Conservation (phyloP, 1,140 invertebrate genomes). For the Drosophila quadrilineata region DNA sequence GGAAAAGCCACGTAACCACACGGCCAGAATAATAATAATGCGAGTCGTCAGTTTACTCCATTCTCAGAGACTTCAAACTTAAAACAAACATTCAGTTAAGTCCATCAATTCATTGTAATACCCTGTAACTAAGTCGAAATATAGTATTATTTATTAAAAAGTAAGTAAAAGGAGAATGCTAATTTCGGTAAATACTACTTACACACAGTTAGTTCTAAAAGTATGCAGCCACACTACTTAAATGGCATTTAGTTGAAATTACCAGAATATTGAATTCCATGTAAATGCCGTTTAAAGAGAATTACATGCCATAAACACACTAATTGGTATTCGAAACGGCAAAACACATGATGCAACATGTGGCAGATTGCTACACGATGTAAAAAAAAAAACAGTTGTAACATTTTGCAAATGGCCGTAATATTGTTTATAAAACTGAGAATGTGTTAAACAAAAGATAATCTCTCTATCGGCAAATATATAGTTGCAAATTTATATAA, state of each 20-base stretch:
- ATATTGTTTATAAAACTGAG: background rate
- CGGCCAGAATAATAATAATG: slow-evolving; percentile 14
- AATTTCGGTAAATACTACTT: too few species aligned
- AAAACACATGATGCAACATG: slow-evolving; percentile 45
- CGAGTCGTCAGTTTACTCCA: slow-evolving; percentile 20
- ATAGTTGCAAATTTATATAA: slow-evolving; percentile 6
- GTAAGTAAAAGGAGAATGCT: too few species aligned
- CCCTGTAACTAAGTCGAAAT: too few species aligned
- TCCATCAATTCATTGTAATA: too few species aligned
- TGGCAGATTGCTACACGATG: background rate
- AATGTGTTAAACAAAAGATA: background rate
- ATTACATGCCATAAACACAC: slow-evolving; percentile 35
- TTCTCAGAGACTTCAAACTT: too few species aligned
- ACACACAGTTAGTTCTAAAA: too few species aligned
- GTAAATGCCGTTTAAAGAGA: slow-evolving; percentile 35
- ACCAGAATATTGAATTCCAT: background rate
- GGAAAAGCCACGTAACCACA: background rate
- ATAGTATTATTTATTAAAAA: too few species aligned
- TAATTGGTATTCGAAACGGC: slow-evolving; percentile 28
- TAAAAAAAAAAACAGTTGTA: background rate
- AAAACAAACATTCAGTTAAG: too few species aligned
- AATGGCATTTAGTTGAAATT: slow-evolving; percentile 11
- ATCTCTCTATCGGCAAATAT: background rate
- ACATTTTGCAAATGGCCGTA: background rate
- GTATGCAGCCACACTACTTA: background rate